Evolutionary conservation across 2,888 invertebrate genomes (phyloP).

Genomic region (Thereva unica): DNA sequence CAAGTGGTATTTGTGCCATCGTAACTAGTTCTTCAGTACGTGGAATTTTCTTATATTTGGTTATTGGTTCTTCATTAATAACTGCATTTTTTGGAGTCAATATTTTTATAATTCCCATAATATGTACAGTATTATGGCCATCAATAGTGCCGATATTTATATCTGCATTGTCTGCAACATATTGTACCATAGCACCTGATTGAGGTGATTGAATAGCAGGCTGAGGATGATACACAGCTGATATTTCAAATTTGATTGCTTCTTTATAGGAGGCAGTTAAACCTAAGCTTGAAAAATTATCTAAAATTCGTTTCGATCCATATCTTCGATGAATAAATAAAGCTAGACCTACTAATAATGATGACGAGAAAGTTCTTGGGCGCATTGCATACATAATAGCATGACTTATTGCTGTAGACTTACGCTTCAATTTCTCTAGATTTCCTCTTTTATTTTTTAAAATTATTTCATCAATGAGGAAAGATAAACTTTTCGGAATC

Average conservation of each 20-base stretch:
- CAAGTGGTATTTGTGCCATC: no score
- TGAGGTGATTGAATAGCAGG: slow-evolving; percentile 45
- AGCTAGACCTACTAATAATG: slow-evolving; percentile 34
- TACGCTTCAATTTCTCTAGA: background rate
- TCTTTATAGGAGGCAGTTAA: slow-evolving; percentile 45
- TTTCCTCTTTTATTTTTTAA: background rate
- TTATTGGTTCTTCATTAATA: no score
- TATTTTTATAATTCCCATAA: no score
- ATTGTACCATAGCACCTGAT: slow-evolving; percentile 10
- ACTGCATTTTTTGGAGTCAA: no score
- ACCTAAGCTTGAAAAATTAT: slow-evolving; percentile 4
- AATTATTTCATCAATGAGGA: background rate
- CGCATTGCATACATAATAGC: background rate
- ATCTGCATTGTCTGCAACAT: slow-evolving; percentile 13
- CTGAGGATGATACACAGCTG: slow-evolving; percentile 44
- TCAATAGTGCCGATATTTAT: slow-evolving; percentile 6
- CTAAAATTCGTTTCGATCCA: slow-evolving; percentile 2
- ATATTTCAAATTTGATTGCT: slow-evolving; percentile 44
- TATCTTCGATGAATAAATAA: slow-evolving; percentile 11
- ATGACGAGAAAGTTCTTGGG: background rate
- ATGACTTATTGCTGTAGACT: background rate
- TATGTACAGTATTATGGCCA: background rate
- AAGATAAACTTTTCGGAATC: background rate
- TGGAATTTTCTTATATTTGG: no score
- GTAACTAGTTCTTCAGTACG: no score